phyloP scores from a whole-genome alignment of 1,140 invertebrate genomes.

The Megalopta genalis region DNA sequence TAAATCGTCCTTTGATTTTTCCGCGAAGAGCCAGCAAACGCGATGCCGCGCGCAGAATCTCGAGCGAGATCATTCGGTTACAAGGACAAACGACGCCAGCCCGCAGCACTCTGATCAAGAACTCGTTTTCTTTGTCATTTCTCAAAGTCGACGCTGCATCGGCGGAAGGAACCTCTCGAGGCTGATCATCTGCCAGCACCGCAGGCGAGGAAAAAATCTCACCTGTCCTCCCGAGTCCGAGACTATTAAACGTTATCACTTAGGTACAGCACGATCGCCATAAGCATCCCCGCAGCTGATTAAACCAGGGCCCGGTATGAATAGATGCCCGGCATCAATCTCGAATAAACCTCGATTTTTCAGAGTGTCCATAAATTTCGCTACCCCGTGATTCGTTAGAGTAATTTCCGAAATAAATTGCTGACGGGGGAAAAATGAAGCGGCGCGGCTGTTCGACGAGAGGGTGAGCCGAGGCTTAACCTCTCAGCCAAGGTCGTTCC shows the following conservation, averaged over 20 bases:
- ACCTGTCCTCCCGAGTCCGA: not conserved
- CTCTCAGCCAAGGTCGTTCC: not conserved
- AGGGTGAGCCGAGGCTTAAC: not conserved
- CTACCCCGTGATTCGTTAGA: constrained; percentile 1
- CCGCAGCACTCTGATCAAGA: too few relatives aligned
- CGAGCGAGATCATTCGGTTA: too few relatives aligned
- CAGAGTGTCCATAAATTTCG: not conserved
- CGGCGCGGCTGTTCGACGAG: not conserved
- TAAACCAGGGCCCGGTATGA: not conserved
- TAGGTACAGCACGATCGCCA: not conserved
- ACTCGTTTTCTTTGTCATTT: too few relatives aligned
- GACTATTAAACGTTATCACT: not conserved
- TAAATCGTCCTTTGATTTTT: too few relatives aligned
- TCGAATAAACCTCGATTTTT: not conserved
- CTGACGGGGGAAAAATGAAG: not conserved
- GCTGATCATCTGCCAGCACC: too few relatives aligned
- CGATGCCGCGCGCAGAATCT: too few relatives aligned
- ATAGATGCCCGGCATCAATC: not conserved
- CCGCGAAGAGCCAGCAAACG: too few relatives aligned
- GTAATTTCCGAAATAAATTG: constrained; percentile 10
- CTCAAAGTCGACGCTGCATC: too few relatives aligned
- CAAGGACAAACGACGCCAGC: too few relatives aligned
- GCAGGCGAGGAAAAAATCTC: too few relatives aligned
- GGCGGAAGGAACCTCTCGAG: too few relatives aligned
- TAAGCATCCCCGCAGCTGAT: not conserved